phyloP scores from a whole-genome alignment of 2,888 invertebrate species.

The Epistrophe grossulariae region DNA sequence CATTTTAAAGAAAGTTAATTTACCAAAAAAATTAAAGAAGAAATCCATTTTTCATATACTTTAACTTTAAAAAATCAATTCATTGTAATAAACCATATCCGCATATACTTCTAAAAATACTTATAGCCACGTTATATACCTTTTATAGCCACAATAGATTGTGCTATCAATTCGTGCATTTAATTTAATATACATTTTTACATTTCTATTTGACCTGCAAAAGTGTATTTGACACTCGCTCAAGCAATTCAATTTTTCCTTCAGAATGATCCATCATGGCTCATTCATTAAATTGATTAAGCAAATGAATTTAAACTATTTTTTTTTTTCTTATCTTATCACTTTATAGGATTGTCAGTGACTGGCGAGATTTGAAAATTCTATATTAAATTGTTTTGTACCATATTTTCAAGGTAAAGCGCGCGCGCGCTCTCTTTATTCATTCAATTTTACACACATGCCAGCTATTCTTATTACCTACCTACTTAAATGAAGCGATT shows the following conservation, averaged over 20 bases:
- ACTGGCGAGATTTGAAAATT: not conserved
- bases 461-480: not conserved
- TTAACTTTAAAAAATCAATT: too few species aligned
- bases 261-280: not conserved
- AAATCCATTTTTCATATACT: too few species aligned
- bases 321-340: conserved; percentile 56
- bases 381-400: not conserved
- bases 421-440: not conserved
- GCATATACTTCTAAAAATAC: too few species aligned
- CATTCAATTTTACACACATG: not conserved
- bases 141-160: too few species aligned
- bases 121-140: too few species aligned
- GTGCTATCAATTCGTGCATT: too few species aligned
- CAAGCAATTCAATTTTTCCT: conserved; percentile 12
- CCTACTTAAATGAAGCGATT: not conserved
- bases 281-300: conserved; percentile 67
- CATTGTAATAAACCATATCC: too few species aligned
- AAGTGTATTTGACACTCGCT: conserved; percentile 10
- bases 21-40: too few species aligned
- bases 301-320: conserved; percentile 35
- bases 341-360: conserved; percentile 9
- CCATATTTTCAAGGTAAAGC: not conserved
- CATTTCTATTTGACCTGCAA: not conserved
- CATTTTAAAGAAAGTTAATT: too few species aligned
- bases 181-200: not conserved